These are phyloP conservation scores for Sinella curviseta DNA, from an alignment of 1,140 invertebrate genomes.

Conservation along the genomic window DNA sequence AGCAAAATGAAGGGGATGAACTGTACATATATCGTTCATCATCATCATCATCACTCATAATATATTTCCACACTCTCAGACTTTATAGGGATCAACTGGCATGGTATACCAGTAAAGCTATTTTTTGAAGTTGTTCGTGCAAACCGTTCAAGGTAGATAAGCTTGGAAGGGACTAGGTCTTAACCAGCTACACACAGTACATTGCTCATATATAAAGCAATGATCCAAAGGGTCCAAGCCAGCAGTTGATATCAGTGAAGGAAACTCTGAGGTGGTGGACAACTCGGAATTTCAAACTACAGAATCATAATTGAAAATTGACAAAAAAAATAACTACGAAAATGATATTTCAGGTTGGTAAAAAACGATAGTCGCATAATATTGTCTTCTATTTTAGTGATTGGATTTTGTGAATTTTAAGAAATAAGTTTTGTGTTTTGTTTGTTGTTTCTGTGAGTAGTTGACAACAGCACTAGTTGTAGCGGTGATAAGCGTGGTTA, in stretches of 20 bases:
- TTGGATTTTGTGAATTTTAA: neutral
- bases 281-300: neutral
- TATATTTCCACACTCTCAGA: too few species aligned
- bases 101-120: neutral
- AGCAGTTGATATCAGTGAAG: neutral
- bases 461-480: neutral
- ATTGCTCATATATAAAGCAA: neutral
- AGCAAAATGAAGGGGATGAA: neutral
- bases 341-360: neutral
- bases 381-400: neutral
- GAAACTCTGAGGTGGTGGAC: neutral
- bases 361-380: neutral
- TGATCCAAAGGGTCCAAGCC: neutral
- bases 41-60: too few species aligned
- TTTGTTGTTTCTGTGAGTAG: neutral
- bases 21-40: neutral
- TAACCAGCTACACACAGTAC: too few species aligned
- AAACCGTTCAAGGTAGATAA: conserved; percentile 12
- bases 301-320: neutral
- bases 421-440: neutral
- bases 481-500: neutral
- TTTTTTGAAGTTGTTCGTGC: neutral
- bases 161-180: neutral
- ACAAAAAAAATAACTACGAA: neutral
- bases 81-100: too few species aligned